A percentile compares a stretch with the other conserved stretches of the same genome.
Evolutionary conservation across 2,797 vertebrate genomes (phyloP).

Genomic region (Enteromius argenteus): DNA sequence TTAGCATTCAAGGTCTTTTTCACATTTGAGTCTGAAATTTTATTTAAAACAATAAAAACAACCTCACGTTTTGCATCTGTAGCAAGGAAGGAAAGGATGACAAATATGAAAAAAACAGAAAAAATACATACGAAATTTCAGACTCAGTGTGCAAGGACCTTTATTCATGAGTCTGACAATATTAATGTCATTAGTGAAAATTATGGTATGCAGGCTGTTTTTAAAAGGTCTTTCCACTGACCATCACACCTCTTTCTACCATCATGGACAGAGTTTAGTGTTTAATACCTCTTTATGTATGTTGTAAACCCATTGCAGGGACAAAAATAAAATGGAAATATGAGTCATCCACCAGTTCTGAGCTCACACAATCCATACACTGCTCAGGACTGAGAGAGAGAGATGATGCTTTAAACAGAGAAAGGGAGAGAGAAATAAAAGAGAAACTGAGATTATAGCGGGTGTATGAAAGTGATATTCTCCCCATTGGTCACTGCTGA

Average conservation of each 20-base stretch:
- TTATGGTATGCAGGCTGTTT: not conserved
- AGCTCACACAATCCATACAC: conserved; percentile 15
- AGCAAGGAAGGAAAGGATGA: too few species aligned
- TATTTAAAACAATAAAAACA: too few species aligned
- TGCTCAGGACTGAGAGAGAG: conserved; percentile 1
- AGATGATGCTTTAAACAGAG: conserved; percentile 48
- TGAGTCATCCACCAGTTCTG: conserved; percentile 25
- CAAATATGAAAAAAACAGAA: too few species aligned
- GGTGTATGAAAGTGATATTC: conserved; percentile 26
- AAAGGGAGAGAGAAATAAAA: conserved; percentile 24
- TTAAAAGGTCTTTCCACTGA: conserved; percentile 33
- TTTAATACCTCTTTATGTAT: conserved; percentile 19
- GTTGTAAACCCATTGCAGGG: conserved; percentile 27
- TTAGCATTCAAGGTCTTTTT: not conserved
- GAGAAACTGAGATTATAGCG: conserved; percentile 9
- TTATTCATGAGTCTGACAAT: not conserved
- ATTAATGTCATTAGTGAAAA: conserved; percentile 4
- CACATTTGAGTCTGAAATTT: not conserved
- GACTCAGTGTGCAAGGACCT: too few species aligned
- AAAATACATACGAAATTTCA: too few species aligned
- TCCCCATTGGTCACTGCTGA: not conserved
- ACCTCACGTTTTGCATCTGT: too few species aligned
- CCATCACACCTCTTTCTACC: not conserved
- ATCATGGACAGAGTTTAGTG: conserved; percentile 15
- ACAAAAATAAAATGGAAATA: conserved; percentile 23